Conservation (phyloP, 2,888 invertebrate genomes). For the Agrilus cyanescens region DNA sequence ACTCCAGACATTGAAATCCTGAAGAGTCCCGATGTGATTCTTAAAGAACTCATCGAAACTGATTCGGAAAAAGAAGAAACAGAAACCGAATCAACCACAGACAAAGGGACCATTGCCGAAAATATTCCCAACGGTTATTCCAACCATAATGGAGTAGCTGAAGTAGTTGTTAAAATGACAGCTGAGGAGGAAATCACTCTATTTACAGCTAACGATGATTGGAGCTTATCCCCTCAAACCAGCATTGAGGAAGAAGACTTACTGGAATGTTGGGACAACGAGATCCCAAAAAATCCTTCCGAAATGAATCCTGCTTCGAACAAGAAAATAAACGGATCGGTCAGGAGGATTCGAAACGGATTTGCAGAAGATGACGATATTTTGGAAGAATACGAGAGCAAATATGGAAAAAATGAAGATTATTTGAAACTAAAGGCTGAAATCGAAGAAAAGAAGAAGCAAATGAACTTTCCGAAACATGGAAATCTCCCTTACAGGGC, state of each 20-base stretch:
- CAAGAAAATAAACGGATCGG: neutral
- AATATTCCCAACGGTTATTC: neutral
- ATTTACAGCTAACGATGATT: constrained; percentile 3
- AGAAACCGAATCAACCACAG: neutral
- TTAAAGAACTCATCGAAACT: constrained; percentile 24
- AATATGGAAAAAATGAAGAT: constrained; percentile 33
- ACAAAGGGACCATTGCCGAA: neutral
- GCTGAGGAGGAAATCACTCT: constrained; percentile 10
- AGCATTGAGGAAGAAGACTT: constrained; percentile 36
- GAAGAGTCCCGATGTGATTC: constrained; percentile 31
- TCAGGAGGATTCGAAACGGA: constrained; percentile 6
- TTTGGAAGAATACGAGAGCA: constrained; percentile 31
- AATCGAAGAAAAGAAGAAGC: constrained; percentile 20
- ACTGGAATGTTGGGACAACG: constrained; percentile 38
- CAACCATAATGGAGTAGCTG: neutral
- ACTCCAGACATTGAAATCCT: constrained; percentile 35
- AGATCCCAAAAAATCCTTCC: constrained; percentile 8
- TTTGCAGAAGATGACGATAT: constrained; percentile 21
- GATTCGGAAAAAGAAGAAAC: constrained; percentile 14
- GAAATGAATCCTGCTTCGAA: constrained; percentile 5
- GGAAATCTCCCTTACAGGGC: constrained; percentile 31
- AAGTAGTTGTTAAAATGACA: neutral
- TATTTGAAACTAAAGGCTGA: constrained; percentile 28
- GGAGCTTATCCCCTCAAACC: constrained; percentile 18
- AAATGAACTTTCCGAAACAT: constrained; percentile 21